Base-by-base conservation (phyloP, 2,888 invertebrate genomes). In the Cataglyphis cursor region DNA sequence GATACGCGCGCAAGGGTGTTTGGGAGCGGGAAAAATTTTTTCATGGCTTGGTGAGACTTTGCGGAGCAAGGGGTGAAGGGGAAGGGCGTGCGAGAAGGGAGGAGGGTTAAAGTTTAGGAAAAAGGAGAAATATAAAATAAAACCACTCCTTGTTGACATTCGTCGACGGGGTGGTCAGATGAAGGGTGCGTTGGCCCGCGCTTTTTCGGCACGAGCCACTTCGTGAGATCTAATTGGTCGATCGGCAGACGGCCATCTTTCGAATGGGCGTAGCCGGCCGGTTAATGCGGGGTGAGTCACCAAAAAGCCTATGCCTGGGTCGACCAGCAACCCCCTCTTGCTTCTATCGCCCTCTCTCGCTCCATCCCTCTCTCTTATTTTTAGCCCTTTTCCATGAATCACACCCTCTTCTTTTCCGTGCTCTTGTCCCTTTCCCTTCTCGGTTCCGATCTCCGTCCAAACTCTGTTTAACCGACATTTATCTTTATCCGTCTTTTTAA, bases 231-330 rank as follows among this genome's bases (percentile, higher is more conserved):
- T 92, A 93, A 94, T 94, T 94, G 94, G 94, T 92, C 91, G 88
- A 86, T 88, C 76, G 88, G 48, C 74, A 72, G 90, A 92, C 92
- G 90, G 94, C 94, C 94, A 94, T 94, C 92, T 94, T 94, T 87
- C 83, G 81, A 85, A 92, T 93, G 93, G 94, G 93, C 93, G 94
- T 93, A 91, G 85, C 91, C 91, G 80, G 83, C 24, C 87, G 87
- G 90, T 90, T 92, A 92, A 90, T 88, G 86, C 89, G 89, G 94
- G 93, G 93, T 94, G 93, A 94, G 85, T 94, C 94, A 94, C 86
- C 85, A 87, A 89, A 92, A 91, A 87, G 81, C 88, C 90, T 85
- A 82, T 84, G 66, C 84, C 85, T 84, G 82, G 6, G 44, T 78
- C 83, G 61, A 72, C 87, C 86, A 57, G 85, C 84, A 85, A 86